These are phyloP conservation scores for Lophotriccus pileatus DNA, from an alignment of 2,797 vertebrate species.

Conservation along the genomic window DNA sequence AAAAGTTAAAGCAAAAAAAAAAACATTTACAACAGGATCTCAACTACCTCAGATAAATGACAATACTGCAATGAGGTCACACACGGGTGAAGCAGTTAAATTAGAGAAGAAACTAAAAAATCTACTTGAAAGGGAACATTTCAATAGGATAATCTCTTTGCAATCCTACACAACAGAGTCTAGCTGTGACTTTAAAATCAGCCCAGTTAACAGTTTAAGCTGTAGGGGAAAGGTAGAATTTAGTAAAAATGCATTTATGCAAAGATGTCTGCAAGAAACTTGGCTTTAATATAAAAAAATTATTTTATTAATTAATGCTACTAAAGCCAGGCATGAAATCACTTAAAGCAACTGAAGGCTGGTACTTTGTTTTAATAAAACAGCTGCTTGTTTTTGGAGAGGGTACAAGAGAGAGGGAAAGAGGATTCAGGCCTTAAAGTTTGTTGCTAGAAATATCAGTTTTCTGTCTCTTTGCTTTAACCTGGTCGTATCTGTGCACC, in stretches of 20 bases:
- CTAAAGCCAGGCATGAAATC: background rate
- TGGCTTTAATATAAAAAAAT: background rate
- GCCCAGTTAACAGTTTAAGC: background rate
- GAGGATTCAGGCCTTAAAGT: background rate
- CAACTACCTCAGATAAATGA: background rate
- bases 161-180: background rate
- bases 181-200: background rate
- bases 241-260: background rate
- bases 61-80: background rate
- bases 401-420: background rate
- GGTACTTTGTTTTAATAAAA: background rate
- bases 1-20: constrained; percentile 30
- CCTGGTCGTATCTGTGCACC: background rate
- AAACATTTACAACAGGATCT: background rate
- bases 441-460: background rate
- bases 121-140: background rate
- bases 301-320: background rate
- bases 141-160: background rate
- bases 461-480: background rate
- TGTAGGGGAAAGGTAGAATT: background rate
- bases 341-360: background rate
- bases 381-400: background rate
- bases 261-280: background rate
- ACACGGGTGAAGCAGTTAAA: background rate
- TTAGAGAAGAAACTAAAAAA: background rate